phyloP scores from a whole-genome alignment of 92 coral and sea anemone genomes.

The Parazoanthus atlanticus region DNA sequence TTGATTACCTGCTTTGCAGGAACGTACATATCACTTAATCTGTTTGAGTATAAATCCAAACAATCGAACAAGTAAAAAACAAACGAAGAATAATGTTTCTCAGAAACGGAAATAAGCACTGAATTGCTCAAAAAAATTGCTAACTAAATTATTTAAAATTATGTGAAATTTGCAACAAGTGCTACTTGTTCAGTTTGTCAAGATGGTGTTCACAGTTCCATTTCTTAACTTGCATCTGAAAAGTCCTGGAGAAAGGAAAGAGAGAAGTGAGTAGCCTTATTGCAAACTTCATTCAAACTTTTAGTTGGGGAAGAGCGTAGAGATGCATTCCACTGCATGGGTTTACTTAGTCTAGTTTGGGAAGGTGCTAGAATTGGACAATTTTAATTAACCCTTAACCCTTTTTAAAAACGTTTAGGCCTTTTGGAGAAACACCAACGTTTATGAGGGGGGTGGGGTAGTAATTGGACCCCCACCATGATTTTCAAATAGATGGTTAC shows the following conservation, averaged over 20 bases:
- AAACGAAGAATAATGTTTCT: not conserved
- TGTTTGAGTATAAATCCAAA: no score
- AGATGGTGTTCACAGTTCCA: no score
- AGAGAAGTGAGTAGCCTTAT: not conserved
- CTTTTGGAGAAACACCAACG: no score
- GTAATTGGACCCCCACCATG: no score
- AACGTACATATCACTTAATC: no score
- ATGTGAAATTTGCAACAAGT: not conserved
- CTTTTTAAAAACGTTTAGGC: no score
- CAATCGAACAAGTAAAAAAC: not conserved
- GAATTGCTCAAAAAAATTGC: not conserved
- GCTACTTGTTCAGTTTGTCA: not conserved
- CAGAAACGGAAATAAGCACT: not conserved
- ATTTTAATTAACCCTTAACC: no score
- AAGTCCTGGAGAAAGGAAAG: conserved; percentile 51
- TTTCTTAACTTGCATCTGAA: conserved; percentile 70
- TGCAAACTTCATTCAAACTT: no score
- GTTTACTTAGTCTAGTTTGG: not conserved
- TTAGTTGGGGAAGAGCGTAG: no score
- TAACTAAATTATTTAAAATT: not conserved
- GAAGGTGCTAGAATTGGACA: no score
- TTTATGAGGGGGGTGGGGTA: no score
- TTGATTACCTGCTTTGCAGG: not conserved
- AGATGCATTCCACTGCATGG: not conserved
- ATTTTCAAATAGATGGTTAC: no score